phyloP scores from a whole-genome alignment of 2,888 invertebrate genomes.

The Netelia fuscicornis region DNA sequence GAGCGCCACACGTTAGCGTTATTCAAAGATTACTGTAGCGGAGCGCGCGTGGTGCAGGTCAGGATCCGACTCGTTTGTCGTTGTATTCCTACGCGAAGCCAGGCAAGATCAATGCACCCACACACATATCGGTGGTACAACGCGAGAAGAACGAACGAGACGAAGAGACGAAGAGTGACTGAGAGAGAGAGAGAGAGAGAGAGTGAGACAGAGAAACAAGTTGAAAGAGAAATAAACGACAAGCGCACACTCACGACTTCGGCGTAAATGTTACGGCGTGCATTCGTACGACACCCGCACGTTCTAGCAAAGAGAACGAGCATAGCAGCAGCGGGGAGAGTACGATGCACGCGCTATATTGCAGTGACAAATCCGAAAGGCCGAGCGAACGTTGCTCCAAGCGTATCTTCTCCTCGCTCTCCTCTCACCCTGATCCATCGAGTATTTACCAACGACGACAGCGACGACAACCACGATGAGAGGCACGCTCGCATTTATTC shows the following conservation, averaged over 20 bases:
- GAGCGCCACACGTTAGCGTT: conserved; percentile 43
- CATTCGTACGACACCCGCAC: conserved; percentile 44
- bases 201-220: not conserved
- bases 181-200: not conserved
- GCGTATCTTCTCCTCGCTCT: conserved; percentile 35
- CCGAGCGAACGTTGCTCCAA: conserved; percentile 65
- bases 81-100: conserved; percentile 43
- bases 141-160: conserved; percentile 31
- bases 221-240: conserved; percentile 25
- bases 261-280: conserved; percentile 38
- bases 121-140: conserved; percentile 39
- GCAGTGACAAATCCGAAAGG: conserved; percentile 61
- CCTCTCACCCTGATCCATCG: not conserved
- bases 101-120: conserved; percentile 56
- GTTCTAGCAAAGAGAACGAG: not conserved
- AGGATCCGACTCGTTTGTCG: conserved; percentile 71
- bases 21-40: conserved; percentile 63
- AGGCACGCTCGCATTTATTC: conserved; percentile 42
- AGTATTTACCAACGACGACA: not conserved
- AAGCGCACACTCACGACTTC: conserved; percentile 47
- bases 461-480: too few relatives aligned
- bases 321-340: conserved; percentile 14
- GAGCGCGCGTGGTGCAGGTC: conserved; percentile 74
- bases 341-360: conserved; percentile 28
- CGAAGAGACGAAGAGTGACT: not conserved